These are phyloP conservation scores for Meloidogyne floridensis DNA, from an alignment of 1,140 invertebrate species.

Conservation along the genomic window DNA sequence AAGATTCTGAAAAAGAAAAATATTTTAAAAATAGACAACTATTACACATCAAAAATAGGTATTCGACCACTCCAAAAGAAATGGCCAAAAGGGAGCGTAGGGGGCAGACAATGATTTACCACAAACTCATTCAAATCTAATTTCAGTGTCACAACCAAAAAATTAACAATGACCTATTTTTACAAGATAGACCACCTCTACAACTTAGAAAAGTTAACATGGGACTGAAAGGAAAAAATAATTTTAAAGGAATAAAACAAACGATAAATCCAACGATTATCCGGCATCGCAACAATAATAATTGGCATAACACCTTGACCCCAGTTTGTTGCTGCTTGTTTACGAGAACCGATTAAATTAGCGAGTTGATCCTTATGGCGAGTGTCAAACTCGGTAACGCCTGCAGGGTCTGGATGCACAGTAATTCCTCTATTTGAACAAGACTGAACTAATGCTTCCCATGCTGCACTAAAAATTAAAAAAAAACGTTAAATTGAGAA, in stretches of 20 bases:
- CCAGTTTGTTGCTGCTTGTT: background rate
- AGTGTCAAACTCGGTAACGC: background rate
- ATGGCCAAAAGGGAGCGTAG: too few relatives aligned
- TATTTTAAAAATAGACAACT: too few relatives aligned
- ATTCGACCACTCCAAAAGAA: too few relatives aligned
- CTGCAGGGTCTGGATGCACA: background rate
- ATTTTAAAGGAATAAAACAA: background rate
- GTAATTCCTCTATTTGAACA: background rate
- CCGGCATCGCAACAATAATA: background rate
- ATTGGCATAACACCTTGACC: background rate
- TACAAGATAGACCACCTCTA: too few relatives aligned
- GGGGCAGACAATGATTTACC: too few relatives aligned
- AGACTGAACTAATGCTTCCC: background rate
- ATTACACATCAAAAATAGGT: too few relatives aligned
- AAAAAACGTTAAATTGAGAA: too few relatives aligned
- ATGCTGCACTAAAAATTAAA: background rate
- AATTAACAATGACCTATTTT: too few relatives aligned
- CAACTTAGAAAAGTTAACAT: too few relatives aligned
- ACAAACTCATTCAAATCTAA: too few relatives aligned
- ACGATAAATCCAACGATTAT: background rate
- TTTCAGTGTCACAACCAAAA: too few relatives aligned
- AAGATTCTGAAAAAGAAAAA: slow-evolving; percentile 21
- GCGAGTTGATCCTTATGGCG: background rate
- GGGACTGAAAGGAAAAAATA: background rate
- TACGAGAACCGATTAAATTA: background rate